phyloP scores from a whole-genome alignment of 2,888 invertebrate genomes.

The Caradrina clavipalpis region DNA sequence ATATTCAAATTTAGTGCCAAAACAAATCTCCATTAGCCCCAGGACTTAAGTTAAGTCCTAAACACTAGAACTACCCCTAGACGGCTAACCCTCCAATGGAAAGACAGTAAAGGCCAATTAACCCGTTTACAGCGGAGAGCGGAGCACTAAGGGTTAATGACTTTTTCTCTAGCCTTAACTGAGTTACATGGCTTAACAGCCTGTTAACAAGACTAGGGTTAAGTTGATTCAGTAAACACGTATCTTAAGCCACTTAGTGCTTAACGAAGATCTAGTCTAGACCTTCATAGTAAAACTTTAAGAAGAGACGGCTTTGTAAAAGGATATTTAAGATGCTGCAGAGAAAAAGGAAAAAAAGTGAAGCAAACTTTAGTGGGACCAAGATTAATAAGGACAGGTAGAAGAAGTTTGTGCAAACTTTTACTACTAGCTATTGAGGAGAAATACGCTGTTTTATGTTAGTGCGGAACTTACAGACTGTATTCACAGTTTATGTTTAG shows the following conservation, averaged over 20 bases:
- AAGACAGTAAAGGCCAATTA: constrained; percentile 54
- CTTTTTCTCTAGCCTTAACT: constrained; percentile 57
- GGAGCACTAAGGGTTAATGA: constrained; percentile 52
- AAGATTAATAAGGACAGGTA: constrained; percentile 23
- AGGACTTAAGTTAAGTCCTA: constrained; percentile 34
- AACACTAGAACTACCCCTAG: constrained; percentile 23
- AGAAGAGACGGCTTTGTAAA: neutral
- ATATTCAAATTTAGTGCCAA: neutral
- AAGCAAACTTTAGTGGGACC: constrained; percentile 6
- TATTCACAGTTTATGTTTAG: neutral
- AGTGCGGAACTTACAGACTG: neutral
- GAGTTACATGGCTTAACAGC: constrained; percentile 49
- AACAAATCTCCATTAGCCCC: constrained; percentile 17
- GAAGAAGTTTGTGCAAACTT: constrained; percentile 9
- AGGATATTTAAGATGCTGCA: constrained; percentile 13
- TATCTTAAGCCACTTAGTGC: constrained; percentile 34
- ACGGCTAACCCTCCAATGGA: constrained; percentile 26
- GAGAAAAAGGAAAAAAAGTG: constrained; percentile 15
- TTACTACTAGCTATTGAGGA: neutral
- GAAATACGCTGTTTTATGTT: neutral
- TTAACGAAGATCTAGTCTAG: constrained; percentile 23
- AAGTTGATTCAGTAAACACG: constrained; percentile 47
- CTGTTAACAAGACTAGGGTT: constrained; percentile 45
- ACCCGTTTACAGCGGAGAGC: constrained; percentile 42
- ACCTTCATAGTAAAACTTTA: constrained; percentile 19